phyloP scores from a whole-genome alignment of 2,888 invertebrate genomes.

The Lepidocyrtinus sp. region DNA sequence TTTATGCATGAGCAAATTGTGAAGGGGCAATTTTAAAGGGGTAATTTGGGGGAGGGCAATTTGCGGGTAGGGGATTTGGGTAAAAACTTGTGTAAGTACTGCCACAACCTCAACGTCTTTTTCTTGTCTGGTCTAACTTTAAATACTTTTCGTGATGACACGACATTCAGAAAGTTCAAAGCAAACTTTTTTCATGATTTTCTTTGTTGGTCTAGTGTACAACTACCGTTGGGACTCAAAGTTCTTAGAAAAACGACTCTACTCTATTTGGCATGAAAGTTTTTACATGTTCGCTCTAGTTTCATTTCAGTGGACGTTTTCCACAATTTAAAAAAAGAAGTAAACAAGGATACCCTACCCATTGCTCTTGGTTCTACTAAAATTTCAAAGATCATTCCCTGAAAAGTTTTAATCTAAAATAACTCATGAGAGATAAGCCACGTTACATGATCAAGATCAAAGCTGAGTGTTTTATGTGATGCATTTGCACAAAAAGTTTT shows the following conservation, averaged over 20 bases:
- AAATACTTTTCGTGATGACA: conserved; percentile 54
- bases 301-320: background rate
- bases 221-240: background rate
- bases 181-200: conserved; percentile 44
- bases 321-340: background rate
- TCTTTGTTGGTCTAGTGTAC: conserved; percentile 27
- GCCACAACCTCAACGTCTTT: background rate
- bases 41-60: no score
- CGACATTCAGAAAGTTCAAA: conserved; percentile 60
- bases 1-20: no score
- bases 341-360: background rate
- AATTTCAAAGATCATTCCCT: background rate
- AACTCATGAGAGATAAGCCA: background rate
- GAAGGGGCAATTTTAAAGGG: no score
- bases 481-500: background rate
- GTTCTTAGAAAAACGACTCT: background rate
- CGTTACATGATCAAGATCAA: background rate
- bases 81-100: no score
- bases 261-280: background rate
- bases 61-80: no score
- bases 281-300: background rate
- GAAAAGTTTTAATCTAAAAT: background rate
- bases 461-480: background rate
- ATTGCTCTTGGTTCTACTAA: no score
- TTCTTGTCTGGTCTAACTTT: conserved; percentile 23